Percentiles rank a stretch among this genome's conserved stretches.
phyloP scores from a whole-genome alignment of 2,797 vertebrate species.

The Lagocephalus sceleratus region DNA sequence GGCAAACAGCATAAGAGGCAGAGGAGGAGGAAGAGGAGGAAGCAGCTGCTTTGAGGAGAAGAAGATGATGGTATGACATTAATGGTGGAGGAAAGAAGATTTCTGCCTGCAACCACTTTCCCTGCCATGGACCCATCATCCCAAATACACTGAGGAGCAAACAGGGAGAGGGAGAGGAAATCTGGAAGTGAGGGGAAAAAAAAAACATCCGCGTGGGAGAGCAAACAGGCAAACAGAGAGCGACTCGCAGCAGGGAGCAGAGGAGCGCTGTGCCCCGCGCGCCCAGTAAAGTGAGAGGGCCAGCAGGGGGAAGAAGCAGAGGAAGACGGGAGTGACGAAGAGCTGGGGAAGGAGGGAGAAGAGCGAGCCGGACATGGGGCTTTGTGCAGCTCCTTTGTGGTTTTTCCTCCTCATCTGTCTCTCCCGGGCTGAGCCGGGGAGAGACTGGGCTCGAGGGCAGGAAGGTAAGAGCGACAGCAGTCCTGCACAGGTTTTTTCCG shows the following conservation, averaged over 20 bases:
- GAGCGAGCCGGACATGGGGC: constrained; percentile 72
- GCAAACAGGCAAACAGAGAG: constrained; percentile 33
- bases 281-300: constrained; percentile 36
- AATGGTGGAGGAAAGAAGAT: constrained; percentile 25
- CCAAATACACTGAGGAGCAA: constrained; percentile 48
- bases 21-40: constrained; percentile 5
- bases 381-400: constrained; percentile 52
- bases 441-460: constrained; percentile 68
- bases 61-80: constrained; percentile 15
- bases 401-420: constrained; percentile 77
- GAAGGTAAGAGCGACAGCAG: constrained; percentile 67
- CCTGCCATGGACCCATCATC: constrained; percentile 55
- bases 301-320: constrained; percentile 34
- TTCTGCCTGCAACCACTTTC: constrained; percentile 47
- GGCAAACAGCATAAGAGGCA: background rate
- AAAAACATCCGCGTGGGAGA: constrained; percentile 48
- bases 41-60: constrained; percentile 12
- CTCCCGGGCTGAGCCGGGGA: constrained; percentile 76
- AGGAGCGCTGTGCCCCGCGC: constrained; percentile 48
- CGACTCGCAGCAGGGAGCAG: constrained; percentile 48
- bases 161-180: constrained; percentile 29
- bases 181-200: constrained; percentile 36
- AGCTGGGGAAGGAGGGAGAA: constrained; percentile 55
- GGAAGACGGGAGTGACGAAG: constrained; percentile 45
- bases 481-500: constrained; percentile 9